These are phyloP conservation scores for Ciconia boyciana DNA, from an alignment of 2,113 vertebrate species.

Conservation along the genomic window DNA sequence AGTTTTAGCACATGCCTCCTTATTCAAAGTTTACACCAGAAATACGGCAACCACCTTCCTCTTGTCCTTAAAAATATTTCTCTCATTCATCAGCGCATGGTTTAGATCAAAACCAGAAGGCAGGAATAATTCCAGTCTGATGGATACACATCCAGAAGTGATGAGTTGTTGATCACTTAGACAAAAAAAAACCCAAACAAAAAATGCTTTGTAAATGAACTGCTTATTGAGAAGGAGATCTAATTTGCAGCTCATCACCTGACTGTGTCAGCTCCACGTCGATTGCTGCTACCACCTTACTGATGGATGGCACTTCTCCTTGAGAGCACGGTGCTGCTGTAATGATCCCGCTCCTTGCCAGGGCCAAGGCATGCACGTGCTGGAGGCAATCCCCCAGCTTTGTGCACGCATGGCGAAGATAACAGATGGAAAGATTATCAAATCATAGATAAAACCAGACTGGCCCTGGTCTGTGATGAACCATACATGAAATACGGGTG, in stretches of 20 bases:
- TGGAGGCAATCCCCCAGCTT: background rate
- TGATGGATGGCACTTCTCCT: background rate
- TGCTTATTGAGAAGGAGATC: background rate
- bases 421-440: background rate
- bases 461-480: background rate
- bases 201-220: background rate
- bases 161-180: background rate
- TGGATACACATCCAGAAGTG: background rate
- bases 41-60: constrained; percentile 45
- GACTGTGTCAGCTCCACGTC: background rate
- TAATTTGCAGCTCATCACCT: background rate
- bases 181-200: background rate
- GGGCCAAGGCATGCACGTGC: accelerated
- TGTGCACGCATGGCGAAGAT: no score
- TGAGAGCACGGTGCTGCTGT: background rate
- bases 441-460: background rate
- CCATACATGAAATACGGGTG: accelerated
- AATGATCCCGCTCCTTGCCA: background rate
- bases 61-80: constrained; percentile 53
- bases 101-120: constrained; percentile 57
- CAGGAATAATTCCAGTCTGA: constrained; percentile 21
- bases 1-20: constrained; percentile 32
- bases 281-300: background rate
- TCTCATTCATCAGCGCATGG: constrained; percentile 20
- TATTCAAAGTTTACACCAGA: constrained; percentile 34